Evolutionary conservation across 2,888 invertebrate species (phyloP), one percentile per base, ranked within the genome.

Genomic region (Seira musarum): DNA sequence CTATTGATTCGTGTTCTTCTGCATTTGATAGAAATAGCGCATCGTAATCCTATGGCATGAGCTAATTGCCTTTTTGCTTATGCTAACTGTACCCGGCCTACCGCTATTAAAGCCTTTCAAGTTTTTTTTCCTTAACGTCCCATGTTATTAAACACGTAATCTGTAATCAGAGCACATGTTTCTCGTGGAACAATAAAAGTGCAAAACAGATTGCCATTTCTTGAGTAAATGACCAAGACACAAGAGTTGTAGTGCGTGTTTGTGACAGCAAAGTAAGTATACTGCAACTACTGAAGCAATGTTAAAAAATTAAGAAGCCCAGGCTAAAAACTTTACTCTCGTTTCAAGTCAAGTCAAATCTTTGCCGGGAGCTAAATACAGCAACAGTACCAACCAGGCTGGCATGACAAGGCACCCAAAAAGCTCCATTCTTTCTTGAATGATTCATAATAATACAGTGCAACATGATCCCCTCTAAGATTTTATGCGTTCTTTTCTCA

Each of bases 61-160:
- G 61, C 61, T 79, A 79, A 79, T 72, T 79, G 22, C 63, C 67
- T 71, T 69, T 66, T 68, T 69, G 46, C 25, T 70, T 2, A 19
- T 25, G n/a, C 22, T 25, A 3, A 5, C 19, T 13, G 10, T n/a
- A 1, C 17, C 60, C 24, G 22, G 2, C 3, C 2, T 8, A 19
- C 21, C 70, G 0, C 10, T 67, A 63, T 60, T 61, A 78, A n/a
- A n/a, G n/a, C n/a, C n/a, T n/a, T n/a, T n/a, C n/a, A n/a, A n/a
- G n/a, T n/a, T n/a, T n/a, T n/a, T n/a, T n/a, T n/a, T n/a, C n/a
- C n/a, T n/a, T n/a, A n/a, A n/a, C n/a, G n/a, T n/a, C n/a, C n/a
- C n/a, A n/a, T n/a, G n/a, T n/a, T n/a, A n/a, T n/a, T 78, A 67
- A 71, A 78, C 65, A 49, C 49, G 46, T 66, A 78, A 66, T 79